A percentile compares a stretch with the other conserved stretches of the same genome.
Evolutionary conservation across 2,888 invertebrate genomes (phyloP).

Genomic region (Phytoseiulus persimilis): DNA sequence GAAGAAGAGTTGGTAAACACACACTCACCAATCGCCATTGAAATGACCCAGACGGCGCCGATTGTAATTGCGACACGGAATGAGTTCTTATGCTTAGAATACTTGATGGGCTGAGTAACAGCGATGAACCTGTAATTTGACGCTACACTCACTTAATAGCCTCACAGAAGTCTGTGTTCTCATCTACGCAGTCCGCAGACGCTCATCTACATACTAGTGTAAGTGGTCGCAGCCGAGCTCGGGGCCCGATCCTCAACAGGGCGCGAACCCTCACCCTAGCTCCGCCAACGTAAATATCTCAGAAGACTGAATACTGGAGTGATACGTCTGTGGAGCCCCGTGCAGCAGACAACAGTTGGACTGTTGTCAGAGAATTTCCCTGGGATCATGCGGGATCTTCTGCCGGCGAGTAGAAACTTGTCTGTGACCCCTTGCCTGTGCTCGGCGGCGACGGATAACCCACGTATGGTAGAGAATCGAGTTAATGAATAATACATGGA

Average conservation of each 20-base stretch:
- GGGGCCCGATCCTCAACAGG: background rate
- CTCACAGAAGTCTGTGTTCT: background rate
- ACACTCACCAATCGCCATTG: slow-evolving; percentile 68
- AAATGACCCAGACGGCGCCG: slow-evolving; percentile 87
- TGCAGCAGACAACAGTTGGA: background rate
- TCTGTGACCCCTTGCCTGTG: background rate
- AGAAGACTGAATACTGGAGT: background rate
- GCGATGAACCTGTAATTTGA: slow-evolving; percentile 78
- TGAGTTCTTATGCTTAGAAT: slow-evolving; percentile 95
- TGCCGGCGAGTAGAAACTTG: background rate
- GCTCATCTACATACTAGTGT: background rate
- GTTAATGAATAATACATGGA: background rate
- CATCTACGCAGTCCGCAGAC: background rate
- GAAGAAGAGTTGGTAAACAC: slow-evolving; percentile 42
- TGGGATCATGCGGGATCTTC: background rate
- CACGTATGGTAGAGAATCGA: background rate
- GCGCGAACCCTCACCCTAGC: background rate
- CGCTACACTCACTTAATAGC: slow-evolving; percentile 1
- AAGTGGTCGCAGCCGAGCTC: background rate
- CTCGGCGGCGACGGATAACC: background rate
- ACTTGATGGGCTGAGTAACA: slow-evolving; percentile 96
- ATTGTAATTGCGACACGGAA: slow-evolving; percentile 88
- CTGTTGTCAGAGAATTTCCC: background rate
- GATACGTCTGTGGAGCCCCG: background rate
- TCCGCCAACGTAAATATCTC: background rate